Evolutionary conservation across 2,888 invertebrate genomes (phyloP).

Genomic region (Andrena flavipes): DNA sequence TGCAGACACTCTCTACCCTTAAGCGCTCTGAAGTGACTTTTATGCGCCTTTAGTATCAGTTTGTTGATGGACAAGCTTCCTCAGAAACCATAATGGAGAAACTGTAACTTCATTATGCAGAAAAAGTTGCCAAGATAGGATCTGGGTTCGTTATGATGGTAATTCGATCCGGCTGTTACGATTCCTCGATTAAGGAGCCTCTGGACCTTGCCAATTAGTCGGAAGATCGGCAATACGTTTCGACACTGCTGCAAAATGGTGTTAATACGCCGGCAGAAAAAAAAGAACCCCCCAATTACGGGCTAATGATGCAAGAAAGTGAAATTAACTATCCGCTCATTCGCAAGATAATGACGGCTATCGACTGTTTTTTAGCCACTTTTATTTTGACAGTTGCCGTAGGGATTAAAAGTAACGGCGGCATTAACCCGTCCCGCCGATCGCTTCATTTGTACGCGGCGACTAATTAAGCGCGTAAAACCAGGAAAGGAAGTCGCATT

Average conservation of each 20-base stretch:
- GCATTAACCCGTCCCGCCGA: conserved; percentile 14
- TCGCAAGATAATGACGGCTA: conserved; percentile 14
- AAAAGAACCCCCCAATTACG: not conserved
- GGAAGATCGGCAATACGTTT: conserved; percentile 9
- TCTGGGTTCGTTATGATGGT: not conserved
- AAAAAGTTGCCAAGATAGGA: conserved; percentile 1
- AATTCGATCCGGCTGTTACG: conserved; percentile 29
- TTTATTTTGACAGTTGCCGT: conserved; percentile 3
- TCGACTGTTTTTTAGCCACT: conserved; percentile 4
- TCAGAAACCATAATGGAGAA: not conserved
- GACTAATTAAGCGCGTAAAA: conserved; percentile 55
- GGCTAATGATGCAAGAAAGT: conserved; percentile 5
- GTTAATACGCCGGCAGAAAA: not conserved
- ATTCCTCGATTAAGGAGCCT: conserved; percentile 18
- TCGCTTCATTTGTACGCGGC: conserved; percentile 31
- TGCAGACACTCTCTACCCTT: not conserved
- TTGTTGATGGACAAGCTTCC: conserved; percentile 4
- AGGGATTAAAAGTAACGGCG: conserved; percentile 14
- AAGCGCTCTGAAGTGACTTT: not conserved
- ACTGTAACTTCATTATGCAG: not conserved
- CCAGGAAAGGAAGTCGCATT: conserved; percentile 27
- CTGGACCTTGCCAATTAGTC: conserved; percentile 2
- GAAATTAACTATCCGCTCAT: conserved; percentile 6
- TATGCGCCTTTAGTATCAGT: not conserved
- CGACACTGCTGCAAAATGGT: not conserved